Base-by-base conservation (phyloP, 2,888 invertebrate species). In the Bibio marci region DNA sequence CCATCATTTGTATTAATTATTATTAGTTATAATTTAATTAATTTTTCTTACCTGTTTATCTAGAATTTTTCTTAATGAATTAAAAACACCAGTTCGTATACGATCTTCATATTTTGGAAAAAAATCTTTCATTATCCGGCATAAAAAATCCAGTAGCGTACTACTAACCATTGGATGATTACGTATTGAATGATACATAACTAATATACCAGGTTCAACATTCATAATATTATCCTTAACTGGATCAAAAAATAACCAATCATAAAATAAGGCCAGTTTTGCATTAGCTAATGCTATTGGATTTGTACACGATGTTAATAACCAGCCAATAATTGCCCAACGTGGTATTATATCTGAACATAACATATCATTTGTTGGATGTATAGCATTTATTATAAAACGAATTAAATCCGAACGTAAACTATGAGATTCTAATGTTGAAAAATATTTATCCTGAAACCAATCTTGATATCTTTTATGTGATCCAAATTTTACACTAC, bases 311-410 rank as follows among this genome's bases (percentile, higher is more conserved):
- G 75, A 73, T 35, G 73, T 73, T 30, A 76, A 62, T 4, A 76
- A 62, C 76, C 76, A 77, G 28, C 76, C 75, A 51, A 77, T 76
- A 37, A 77, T 71, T 39, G 76, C 76, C 76, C 76, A 77, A 30
- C 76, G 61, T 39, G 76, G 76, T 48, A 74, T 73, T 48, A 77
- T 70, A 48, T 77, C 76, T 8, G 76, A 76, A 52, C 73, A 71
- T 18, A 76, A 58, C 51, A 75, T 64, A 54, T 76, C 76, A 55
- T 77, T 77, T 42, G 75, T 66, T 33, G 76, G 76, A 59, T 77
- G 76, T 47, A 77, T 73, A 14, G 73, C 73, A 45, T 73, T 71
- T 45, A 76, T 74, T 37, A 78, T 72, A 51, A 71, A 77, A 15
- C 78, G 68, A 48, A 79, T 77, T 32, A 77, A 61, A 59, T 78